Evolutionary conservation across 1,140 invertebrate genomes (phyloP).

Genomic region (Thaumetopoea pityocampa): DNA sequence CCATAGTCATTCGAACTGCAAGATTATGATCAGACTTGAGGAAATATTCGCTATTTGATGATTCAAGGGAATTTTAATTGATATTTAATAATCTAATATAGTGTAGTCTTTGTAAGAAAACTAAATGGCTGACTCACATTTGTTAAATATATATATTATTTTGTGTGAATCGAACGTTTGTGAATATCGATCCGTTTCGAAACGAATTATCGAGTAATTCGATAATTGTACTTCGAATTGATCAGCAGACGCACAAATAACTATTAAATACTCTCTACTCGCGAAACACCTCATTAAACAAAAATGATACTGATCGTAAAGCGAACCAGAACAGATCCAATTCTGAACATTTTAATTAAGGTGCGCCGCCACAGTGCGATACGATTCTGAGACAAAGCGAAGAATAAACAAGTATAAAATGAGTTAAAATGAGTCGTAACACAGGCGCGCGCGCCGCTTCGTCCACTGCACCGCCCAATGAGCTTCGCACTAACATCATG

Average conservation of each 20-base stretch:
- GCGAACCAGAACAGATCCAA: constrained; percentile 38
- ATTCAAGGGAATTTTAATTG: constrained; percentile 8
- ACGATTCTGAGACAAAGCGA: constrained; percentile 35
- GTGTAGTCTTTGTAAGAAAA: constrained; percentile 13
- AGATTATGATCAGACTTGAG: constrained; percentile 12
- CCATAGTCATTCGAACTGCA: neutral
- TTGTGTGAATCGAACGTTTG: no score
- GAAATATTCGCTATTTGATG: constrained; percentile 3
- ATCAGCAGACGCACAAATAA: neutral
- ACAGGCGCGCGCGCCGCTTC: constrained; percentile 1
- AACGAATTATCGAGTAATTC: no score
- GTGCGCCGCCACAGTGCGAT: constrained; percentile 32
- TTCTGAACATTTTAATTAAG: constrained; percentile 69
- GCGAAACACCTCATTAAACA: constrained; percentile 58
- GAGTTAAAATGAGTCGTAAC: constrained; percentile 7
- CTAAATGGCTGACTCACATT: neutral
- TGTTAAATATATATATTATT: constrained; percentile 5
- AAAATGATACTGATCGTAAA: constrained; percentile 65
- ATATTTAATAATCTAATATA: no score
- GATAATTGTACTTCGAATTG: neutral
- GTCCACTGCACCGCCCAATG: neutral
- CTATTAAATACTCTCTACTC: constrained; percentile 8
- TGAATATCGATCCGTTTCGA: no score
- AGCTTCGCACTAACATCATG: constrained; percentile 23
- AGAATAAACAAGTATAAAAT: constrained; percentile 22